These are phyloP conservation scores for Drosophila pseudoobscura DNA, from an alignment of 1,140 invertebrate species.

Conservation along the genomic window DNA sequence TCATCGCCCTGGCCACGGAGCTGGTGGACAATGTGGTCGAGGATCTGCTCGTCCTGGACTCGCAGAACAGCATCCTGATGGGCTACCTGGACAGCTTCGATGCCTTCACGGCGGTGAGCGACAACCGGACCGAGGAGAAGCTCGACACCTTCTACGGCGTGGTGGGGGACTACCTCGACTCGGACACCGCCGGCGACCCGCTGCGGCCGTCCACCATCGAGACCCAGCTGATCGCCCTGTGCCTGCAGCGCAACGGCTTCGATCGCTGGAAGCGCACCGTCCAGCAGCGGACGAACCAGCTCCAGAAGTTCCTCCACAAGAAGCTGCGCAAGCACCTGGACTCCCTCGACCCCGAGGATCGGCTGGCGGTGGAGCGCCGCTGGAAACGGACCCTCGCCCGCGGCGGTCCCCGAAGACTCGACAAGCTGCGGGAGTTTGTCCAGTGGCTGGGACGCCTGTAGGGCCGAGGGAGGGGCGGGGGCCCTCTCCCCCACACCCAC, in stretches of 20 bases:
- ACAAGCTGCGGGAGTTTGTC: slow-evolving; percentile 57
- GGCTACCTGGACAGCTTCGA: slow-evolving; percentile 50
- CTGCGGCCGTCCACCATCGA: slow-evolving; percentile 35
- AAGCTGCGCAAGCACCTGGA: slow-evolving; percentile 46
- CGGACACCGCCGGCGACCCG: slow-evolving; percentile 50
- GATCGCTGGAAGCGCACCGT: slow-evolving; percentile 69
- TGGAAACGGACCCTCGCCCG: slow-evolving; percentile 39
- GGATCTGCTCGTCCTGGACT: slow-evolving; percentile 60
- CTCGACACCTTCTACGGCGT: slow-evolving; percentile 52
- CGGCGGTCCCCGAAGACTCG: slow-evolving; percentile 40
- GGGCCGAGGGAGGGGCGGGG: background rate
- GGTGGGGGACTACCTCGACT: slow-evolving; percentile 43
- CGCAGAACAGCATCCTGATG: slow-evolving; percentile 43
- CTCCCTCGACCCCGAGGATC: slow-evolving; percentile 54
- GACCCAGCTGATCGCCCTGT: slow-evolving; percentile 54
- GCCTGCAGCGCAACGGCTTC: slow-evolving; percentile 64
- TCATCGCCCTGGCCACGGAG: slow-evolving; percentile 48
- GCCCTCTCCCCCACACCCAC: background rate
- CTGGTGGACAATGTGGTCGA: slow-evolving; percentile 61
- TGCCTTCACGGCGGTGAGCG: slow-evolving; percentile 24
- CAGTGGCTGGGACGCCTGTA: slow-evolving; percentile 41
- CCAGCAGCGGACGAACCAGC: slow-evolving; percentile 42
- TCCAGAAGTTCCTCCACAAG: slow-evolving; percentile 45
- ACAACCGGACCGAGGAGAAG: slow-evolving; percentile 35
- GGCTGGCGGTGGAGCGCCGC: slow-evolving; percentile 32